Conservation (phyloP, 2,888 invertebrate genomes). For the Diachrysia chrysitis region DNA sequence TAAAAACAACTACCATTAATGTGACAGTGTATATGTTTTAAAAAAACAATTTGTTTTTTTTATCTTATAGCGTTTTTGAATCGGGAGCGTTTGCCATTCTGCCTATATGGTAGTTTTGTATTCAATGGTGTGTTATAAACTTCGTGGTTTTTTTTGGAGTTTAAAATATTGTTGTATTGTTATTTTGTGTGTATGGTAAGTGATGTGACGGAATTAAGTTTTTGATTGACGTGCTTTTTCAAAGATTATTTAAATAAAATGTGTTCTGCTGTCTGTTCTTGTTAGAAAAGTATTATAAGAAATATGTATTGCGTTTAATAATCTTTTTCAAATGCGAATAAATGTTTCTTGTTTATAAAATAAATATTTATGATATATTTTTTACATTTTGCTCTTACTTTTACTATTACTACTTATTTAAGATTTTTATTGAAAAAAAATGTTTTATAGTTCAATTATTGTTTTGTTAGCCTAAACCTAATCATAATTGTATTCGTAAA, state of each 20-base stretch:
- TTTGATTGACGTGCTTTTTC: slow-evolving; percentile 11
- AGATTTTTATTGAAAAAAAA: too few species aligned
- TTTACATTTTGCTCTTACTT: too few species aligned
- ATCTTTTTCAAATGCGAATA: background rate
- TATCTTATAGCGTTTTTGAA: slow-evolving; percentile 32
- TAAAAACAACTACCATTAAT: slow-evolving; percentile 63
- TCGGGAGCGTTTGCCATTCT: slow-evolving; percentile 20
- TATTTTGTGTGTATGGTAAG: slow-evolving; percentile 20
- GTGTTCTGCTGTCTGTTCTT: slow-evolving; percentile 17
- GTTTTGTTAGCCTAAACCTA: too few species aligned
- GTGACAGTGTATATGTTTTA: slow-evolving; percentile 63
- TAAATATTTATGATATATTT: too few species aligned
- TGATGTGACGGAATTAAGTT: slow-evolving; percentile 6
- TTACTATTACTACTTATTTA: too few species aligned
- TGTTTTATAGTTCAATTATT: too few species aligned
- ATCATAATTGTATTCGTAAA: too few species aligned
- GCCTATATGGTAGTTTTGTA: slow-evolving; percentile 29
- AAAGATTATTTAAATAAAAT: slow-evolving; percentile 45
- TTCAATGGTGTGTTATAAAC: slow-evolving; percentile 29
- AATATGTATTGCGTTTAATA: background rate
- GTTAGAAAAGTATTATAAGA: slow-evolving; percentile 10
- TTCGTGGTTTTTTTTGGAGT: slow-evolving; percentile 18
- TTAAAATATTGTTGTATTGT: slow-evolving; percentile 33
- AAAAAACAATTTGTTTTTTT: slow-evolving; percentile 42
- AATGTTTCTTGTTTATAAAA: background rate